Evolutionary conservation across 2,113 vertebrate species (phyloP).

Genomic region (Sterrhoptilus dennistouni): DNA sequence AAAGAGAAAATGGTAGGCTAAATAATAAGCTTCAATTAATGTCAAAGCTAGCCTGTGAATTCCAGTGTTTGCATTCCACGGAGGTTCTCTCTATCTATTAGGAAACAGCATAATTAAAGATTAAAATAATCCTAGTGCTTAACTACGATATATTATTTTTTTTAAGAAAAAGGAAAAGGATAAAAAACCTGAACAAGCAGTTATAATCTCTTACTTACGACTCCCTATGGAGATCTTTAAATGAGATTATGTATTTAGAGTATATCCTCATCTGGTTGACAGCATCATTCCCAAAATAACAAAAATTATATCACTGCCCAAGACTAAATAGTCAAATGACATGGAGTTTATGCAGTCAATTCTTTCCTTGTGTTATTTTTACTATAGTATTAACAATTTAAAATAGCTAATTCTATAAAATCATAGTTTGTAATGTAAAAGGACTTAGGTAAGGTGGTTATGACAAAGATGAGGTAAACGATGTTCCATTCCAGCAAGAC

Average conservation of each 20-base stretch:
- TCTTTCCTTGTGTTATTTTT: neutral
- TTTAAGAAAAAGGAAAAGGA: neutral
- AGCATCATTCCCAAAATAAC: neutral
- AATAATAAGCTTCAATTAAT: neutral
- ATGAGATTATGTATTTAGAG: constrained; percentile 3
- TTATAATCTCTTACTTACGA: neutral
- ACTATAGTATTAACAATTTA: neutral
- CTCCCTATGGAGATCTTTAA: neutral
- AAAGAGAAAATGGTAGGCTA: neutral
- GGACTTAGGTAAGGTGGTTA: neutral
- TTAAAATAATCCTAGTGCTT: constrained; percentile 18
- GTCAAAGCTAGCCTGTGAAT: neutral
- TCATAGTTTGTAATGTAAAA: neutral
- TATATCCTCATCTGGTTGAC: neutral
- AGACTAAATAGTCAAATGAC: neutral
- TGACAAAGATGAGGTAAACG: neutral
- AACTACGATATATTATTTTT: neutral
- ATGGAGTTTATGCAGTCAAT: neutral
- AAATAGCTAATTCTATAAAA: neutral
- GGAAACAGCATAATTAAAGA: constrained; percentile 18
- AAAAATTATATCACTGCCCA: neutral
- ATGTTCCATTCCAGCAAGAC: neutral
- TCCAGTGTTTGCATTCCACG: neutral
- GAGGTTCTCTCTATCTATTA: neutral
- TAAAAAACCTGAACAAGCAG: neutral